phyloP scores from a whole-genome alignment of 2,113 vertebrate genomes.

The Cinclus mexicanus region DNA sequence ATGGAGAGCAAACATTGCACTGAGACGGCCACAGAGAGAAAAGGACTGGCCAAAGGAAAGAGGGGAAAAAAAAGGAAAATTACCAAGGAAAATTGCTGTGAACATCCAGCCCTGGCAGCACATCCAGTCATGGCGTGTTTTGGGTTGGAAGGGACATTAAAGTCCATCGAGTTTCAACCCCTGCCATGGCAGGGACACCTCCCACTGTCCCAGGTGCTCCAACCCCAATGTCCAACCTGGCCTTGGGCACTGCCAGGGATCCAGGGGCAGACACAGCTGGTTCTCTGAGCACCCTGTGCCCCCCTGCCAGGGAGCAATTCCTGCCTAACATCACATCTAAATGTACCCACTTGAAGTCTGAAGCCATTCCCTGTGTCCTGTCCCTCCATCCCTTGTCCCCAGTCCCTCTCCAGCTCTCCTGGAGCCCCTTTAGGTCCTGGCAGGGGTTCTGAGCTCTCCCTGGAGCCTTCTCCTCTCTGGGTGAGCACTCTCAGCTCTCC shows the following conservation, averaged over 20 bases:
- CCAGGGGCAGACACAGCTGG: background rate
- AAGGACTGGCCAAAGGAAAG: background rate
- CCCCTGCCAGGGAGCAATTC: accelerated
- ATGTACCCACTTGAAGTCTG: accelerated
- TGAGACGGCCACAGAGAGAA: background rate
- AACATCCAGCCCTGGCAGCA: background rate
- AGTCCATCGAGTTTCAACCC: accelerated
- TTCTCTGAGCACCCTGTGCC: background rate
- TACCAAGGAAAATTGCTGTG: background rate
- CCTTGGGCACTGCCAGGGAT: background rate
- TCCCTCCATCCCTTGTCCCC: background rate
- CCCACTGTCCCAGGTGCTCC: background rate
- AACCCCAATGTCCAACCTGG: background rate
- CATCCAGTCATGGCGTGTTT: background rate
- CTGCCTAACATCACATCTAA: accelerated
- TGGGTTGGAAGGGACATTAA: background rate
- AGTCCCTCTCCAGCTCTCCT: background rate
- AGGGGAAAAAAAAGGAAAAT: background rate
- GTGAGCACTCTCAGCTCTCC: background rate
- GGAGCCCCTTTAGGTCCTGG: accelerated
- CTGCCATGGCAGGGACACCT: background rate
- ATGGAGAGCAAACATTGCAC: background rate
- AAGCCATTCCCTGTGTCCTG: background rate
- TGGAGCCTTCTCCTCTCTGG: background rate
- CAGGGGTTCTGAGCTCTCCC: accelerated